These are phyloP conservation scores for Andrena fulva DNA, from an alignment of 2,888 invertebrate species.

Conservation along the genomic window DNA sequence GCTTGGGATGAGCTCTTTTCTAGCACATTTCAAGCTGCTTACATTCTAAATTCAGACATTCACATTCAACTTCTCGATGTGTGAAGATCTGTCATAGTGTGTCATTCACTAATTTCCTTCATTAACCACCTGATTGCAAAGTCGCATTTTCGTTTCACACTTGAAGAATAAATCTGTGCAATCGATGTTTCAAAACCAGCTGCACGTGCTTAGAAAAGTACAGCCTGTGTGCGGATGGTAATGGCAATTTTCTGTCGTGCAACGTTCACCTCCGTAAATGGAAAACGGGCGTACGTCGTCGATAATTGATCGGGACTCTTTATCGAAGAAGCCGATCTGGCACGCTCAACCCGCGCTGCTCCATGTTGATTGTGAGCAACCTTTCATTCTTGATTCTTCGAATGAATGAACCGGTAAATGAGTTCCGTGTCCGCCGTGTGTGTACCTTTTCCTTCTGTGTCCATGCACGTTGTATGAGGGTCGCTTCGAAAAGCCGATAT, in stretches of 20 bases:
- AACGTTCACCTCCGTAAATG: constrained; percentile 36
- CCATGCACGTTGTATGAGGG: neutral
- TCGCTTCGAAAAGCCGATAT: constrained; percentile 32
- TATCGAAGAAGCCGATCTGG: constrained; percentile 57
- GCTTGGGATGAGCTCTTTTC: too few species aligned
- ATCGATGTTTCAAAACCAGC: constrained; percentile 19
- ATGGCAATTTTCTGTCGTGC: constrained; percentile 37
- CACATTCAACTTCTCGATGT: too few species aligned
- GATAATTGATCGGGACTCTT: constrained; percentile 60
- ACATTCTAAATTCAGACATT: too few species aligned
- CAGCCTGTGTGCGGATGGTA: constrained; percentile 41
- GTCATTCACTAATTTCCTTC: too few species aligned
- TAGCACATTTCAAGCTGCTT: too few species aligned
- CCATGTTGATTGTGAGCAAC: constrained; percentile 40
- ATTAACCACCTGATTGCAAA: neutral
- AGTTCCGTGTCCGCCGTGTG: constrained; percentile 48
- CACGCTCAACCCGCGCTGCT: constrained; percentile 50
- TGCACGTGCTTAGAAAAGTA: constrained; percentile 1
- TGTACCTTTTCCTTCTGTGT: constrained; percentile 28
- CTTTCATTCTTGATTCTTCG: constrained; percentile 61
- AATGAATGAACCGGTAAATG: constrained; percentile 68
- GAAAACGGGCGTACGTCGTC: constrained; percentile 51
- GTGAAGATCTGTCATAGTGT: too few species aligned
- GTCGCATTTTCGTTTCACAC: neutral
- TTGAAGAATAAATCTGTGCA: constrained; percentile 18